Evolutionary conservation across 2,888 invertebrate genomes (phyloP).

Genomic region (Andrena flavipes): DNA sequence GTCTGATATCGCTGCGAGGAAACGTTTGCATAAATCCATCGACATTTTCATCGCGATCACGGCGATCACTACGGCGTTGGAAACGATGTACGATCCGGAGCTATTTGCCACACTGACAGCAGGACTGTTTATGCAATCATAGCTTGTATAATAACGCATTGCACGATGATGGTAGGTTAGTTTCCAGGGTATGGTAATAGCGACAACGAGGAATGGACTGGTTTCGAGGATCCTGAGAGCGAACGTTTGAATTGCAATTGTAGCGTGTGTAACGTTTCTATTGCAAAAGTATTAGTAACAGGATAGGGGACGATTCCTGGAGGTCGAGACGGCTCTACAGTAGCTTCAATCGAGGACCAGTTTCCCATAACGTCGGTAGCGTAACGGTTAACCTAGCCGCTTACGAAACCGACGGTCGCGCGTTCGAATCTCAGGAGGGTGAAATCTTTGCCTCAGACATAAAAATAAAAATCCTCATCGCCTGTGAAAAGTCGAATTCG

Average conservation of each 20-base stretch:
- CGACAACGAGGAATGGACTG: conserved; percentile 27
- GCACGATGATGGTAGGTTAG: conserved; percentile 42
- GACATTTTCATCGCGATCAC: conserved; percentile 5
- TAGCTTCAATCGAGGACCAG: not conserved
- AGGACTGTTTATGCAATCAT: conserved; percentile 43
- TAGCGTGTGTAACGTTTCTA: too few species aligned
- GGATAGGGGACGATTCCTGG: not conserved
- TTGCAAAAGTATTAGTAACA: too few species aligned
- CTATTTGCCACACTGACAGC: conserved; percentile 14
- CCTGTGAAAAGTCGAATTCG: not conserved
- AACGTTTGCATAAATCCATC: conserved; percentile 24
- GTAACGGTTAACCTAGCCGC: conserved; percentile 50
- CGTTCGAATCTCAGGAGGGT: conserved; percentile 54
- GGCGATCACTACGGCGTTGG: conserved; percentile 10
- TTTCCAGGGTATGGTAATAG: conserved; percentile 39
- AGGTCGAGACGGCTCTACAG: not conserved
- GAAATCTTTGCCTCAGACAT: not conserved
- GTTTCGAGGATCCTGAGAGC: conserved; percentile 23
- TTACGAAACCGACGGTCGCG: conserved; percentile 62
- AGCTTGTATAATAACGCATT: conserved; percentile 44
- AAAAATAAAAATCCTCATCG: too few species aligned
- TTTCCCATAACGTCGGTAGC: conserved; percentile 55
- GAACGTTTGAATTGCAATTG: not conserved
- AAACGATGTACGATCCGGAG: conserved; percentile 24
- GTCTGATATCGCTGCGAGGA: not conserved